A percentile compares a stretch with the other conserved stretches of the same genome.
These are phyloP conservation scores for Nymphalis polychloros DNA, from an alignment of 2,888 invertebrate species.

Conservation along the genomic window DNA sequence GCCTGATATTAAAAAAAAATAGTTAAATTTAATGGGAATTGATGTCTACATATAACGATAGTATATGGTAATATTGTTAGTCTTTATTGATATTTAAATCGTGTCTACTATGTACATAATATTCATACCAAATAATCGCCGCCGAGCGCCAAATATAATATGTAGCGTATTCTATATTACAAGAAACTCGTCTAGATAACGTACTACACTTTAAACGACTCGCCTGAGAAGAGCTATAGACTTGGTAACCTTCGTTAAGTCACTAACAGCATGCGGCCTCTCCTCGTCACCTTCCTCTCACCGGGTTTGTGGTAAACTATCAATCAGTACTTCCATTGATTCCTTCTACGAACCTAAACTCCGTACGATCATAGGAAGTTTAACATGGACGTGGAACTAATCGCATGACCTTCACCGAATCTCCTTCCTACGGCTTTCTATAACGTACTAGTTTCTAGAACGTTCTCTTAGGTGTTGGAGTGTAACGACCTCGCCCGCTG, in stretches of 20 bases:
- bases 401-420: slow-evolving; percentile 58
- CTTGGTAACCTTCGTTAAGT: slow-evolving; percentile 40
- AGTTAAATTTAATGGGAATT: slow-evolving; percentile 55
- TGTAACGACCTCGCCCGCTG: slow-evolving; percentile 53
- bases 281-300: slow-evolving; percentile 59
- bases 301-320: slow-evolving; percentile 53
- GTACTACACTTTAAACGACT: slow-evolving; percentile 1
- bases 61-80: slow-evolving; percentile 49
- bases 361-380: slow-evolving; percentile 45
- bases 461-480: slow-evolving; percentile 53
- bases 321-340: background rate
- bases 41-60: slow-evolving; percentile 61
- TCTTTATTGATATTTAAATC: slow-evolving; percentile 50
- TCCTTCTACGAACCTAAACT: background rate
- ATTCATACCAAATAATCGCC: slow-evolving; percentile 30
- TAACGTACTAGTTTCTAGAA: slow-evolving; percentile 26
- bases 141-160: slow-evolving; percentile 15
- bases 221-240: slow-evolving; percentile 31
- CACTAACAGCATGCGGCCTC: slow-evolving; percentile 66
- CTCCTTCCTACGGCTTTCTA: slow-evolving; percentile 51
- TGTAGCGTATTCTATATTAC: slow-evolving; percentile 4
- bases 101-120: slow-evolving; percentile 40
- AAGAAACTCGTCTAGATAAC: slow-evolving; percentile 11
- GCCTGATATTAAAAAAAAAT: slow-evolving; percentile 43
- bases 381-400: slow-evolving; percentile 57